Base-by-base conservation (phyloP, 2,797 vertebrate species). In the Neosilurus mollespiculum region DNA sequence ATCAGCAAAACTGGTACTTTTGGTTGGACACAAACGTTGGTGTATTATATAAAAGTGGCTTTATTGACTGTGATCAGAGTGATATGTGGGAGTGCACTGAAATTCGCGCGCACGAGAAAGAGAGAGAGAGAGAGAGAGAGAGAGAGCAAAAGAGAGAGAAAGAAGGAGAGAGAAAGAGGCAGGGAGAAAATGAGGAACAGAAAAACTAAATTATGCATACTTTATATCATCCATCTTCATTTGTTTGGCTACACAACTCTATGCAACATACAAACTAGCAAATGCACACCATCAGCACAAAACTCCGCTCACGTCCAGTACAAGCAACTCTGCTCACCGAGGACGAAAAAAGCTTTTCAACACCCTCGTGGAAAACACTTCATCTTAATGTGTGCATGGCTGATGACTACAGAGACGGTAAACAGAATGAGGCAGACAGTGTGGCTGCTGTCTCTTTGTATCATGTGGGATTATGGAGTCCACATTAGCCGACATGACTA, bases 401-500 rank as follows among this genome's bases (percentile, higher is more conserved):
- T 75, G 59, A 86, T 80, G 64, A 81, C 71, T 82, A 71, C 78
- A n/a, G 77, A 81, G 85, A 78, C 80, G 26, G 64, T 79, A 67
- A 81, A 66, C 34, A 81, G 61, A 53, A 79, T 37, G 56, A 83
- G 82, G 75, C 84, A 84, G 86, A 71, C 59, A 83, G 76, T 72
- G 15, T 51, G 62, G 43, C 78, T 83, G 73, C 51, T 78, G 81
- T 83, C 54, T 65, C 34, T 78, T 61, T 59, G 56, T 84, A 73
- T 85, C 81, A 82, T 80, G 20, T 69, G 85, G 86, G 72, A 88
- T 89, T 88, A 87, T 61, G 51, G 66, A 62, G 81, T 77, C 65
- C 71, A 62, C 54, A 81, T 80, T 84, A 85, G 77, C 56, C 81
- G 53, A 83, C 70, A 83, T 85, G 80, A 84, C 81, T 85, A 70